Evolutionary conservation across 2,888 invertebrate species (phyloP), one percentile per base, ranked within the genome.

Genomic region (Pterostichus madidus): DNA sequence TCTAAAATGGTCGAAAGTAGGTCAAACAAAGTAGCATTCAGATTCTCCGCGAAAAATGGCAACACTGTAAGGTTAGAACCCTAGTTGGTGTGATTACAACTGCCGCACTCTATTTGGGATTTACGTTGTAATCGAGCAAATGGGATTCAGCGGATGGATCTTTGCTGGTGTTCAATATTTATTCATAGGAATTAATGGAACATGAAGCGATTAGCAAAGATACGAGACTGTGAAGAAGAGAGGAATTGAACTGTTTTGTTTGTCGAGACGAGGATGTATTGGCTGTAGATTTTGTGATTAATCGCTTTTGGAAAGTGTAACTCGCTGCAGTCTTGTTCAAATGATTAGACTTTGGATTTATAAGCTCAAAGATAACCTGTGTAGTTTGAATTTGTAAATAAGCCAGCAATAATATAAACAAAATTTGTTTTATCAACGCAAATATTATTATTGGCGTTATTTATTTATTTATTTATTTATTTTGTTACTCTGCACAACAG

Each of bases 61-160:
- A 64, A n/a, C 32, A 31, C 0, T 56, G 13, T 56, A 32, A 64
- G 31, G n/a, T 49, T n/a, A 11, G 0, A 8, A 39, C 73, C 49
- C 49, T 31, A 11, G 24, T 24, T 24, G 24, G 24, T 24, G 24
- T 24, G 24, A 24, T 2, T 3, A 24, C 24, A 24, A 24, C 3
- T 24, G 24, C 24, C 3, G 8, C 44, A 8, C 35, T 64, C 64
- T 3, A 32, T 32, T 35, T 32, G 13, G 17, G 11, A 32, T 64
- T 64, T 64, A 64, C 24, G 75, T 31, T 31, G 44, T 75, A 75
- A 75, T 75, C 52, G 31, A 6, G 75, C 49, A 75, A 75, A 75
- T 75, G 52, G 52, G 32, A 75, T 75, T 75, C 52, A 3, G 31
- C 64, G 11, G 35, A 35, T 35, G 15, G 32, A 64, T 64, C 10